Evolutionary conservation across 1,140 invertebrate species (phyloP), one percentile per base, ranked within the genome.

Genomic region (Habropoda laboriosa): DNA sequence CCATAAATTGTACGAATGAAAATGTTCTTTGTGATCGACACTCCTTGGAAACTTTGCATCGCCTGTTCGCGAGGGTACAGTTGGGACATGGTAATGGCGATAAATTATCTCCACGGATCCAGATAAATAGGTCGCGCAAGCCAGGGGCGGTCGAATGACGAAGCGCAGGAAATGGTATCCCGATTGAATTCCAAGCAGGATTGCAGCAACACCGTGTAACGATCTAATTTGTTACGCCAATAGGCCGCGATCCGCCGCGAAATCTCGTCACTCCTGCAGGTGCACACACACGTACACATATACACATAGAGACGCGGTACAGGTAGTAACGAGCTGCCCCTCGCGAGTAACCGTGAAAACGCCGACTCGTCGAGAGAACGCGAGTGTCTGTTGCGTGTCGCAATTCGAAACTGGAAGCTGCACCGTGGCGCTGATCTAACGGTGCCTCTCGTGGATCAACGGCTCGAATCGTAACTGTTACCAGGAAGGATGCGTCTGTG

Each of bases 201-300:
- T 24, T 30, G 58, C 58, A 78, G 58, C 58, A 78, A 81, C 47
- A 49, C 70, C 70, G 77, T 74, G 77, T 83, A 80, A 85, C 82
- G 64, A 85, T 80, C 81, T 85, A 85, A 85, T 85, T 85, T 83
- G 81, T 71, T 80, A 80, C 47, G 47, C 51, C 55, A 55, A 76
- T 67, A 66, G 47, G 12, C 57, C 35, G n/a, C 60, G 66, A 81
- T 75, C 64, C 74, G n/a, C 53, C 42, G 49, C 30, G 38, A 80
- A 83, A 84, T 58, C 35, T 45, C 45, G 67, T 55, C 40, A 51
- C 70, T 83, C 76, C 35, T 35, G 76, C 76, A 45, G 58, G 42
- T 63, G 76, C 21, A 32, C 67, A 13, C 45, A 30, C n/a, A n/a
- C n/a, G n/a, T n/a, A n/a, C n/a, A n/a, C n/a, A n/a, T n/a, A n/a